Evolutionary conservation across 1,140 invertebrate genomes (phyloP).

Genomic region (Brachionus angularis): DNA sequence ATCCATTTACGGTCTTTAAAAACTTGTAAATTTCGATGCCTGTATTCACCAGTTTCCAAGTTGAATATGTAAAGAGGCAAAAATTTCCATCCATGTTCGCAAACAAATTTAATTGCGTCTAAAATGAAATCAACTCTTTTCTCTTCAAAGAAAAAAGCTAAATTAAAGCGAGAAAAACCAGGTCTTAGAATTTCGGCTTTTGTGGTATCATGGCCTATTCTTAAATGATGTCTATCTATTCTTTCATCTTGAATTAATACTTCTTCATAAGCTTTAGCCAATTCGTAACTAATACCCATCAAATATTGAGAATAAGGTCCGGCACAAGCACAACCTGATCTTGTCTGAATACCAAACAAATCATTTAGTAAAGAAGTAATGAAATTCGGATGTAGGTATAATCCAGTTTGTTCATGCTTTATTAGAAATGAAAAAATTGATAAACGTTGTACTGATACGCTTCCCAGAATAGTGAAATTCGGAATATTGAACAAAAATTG

Average conservation of each 20-base stretch:
- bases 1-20: constrained; percentile 77
- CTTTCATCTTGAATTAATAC: constrained; percentile 15
- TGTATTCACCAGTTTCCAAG: constrained; percentile 81
- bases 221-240: constrained; percentile 38
- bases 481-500: constrained; percentile 2
- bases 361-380: constrained; percentile 81
- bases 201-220: constrained; percentile 19
- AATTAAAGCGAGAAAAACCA: constrained; percentile 76
- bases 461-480: not conserved
- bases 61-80: constrained; percentile 80
- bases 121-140: constrained; percentile 72
- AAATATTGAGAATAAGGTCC: constrained; percentile 68
- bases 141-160: constrained; percentile 79
- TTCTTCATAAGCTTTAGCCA: constrained; percentile 40
- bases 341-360: constrained; percentile 81
- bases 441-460: not conserved
- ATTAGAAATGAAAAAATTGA: constrained; percentile 44
- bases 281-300: constrained; percentile 25
- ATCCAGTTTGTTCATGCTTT: constrained; percentile 35
- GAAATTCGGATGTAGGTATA: constrained; percentile 84
- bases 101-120: constrained; percentile 78
- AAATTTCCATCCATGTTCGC: constrained; percentile 80
- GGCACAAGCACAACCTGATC: constrained; percentile 77
- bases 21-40: constrained; percentile 65
- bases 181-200: constrained; percentile 59